Evolutionary conservation across 2,888 invertebrate species (phyloP).

Genomic region (Heliconius ismenius): DNA sequence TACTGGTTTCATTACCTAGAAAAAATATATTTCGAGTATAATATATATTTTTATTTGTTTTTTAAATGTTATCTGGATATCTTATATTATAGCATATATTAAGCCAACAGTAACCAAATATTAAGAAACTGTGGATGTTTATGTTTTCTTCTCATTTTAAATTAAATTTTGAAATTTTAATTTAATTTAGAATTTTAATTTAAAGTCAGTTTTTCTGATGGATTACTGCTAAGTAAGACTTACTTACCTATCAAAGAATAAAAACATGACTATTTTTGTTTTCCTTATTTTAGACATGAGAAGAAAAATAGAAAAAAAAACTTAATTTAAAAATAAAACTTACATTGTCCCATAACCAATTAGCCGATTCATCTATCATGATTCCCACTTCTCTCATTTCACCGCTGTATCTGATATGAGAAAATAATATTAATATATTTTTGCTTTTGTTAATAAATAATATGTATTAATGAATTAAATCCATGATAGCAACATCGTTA

Average conservation of each 20-base stretch:
- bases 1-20: conserved; percentile 90
- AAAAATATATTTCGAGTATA: background rate
- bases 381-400: conserved; percentile 93
- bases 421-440: conserved; percentile 17
- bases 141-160: no score
- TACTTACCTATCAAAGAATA: background rate
- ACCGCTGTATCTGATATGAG: conserved; percentile 90
- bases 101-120: no score
- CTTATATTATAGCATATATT: background rate
- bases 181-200: no score
- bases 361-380: conserved; percentile 93
- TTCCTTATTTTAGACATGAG: background rate
- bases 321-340: conserved; percentile 65
- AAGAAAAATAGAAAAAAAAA: background rate
- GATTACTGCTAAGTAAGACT: no score
- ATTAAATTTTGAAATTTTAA: no score
- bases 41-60: background rate
- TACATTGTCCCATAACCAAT: conserved; percentile 94
- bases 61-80: background rate
- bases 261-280: no score
- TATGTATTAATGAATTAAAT: background rate
- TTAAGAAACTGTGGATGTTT: no score
- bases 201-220: no score
- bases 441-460: background rate
- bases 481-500: background rate